Evolutionary conservation across 2,888 invertebrate species (phyloP), one percentile per base, ranked within the genome.

Genomic region (Erebia palarica): DNA sequence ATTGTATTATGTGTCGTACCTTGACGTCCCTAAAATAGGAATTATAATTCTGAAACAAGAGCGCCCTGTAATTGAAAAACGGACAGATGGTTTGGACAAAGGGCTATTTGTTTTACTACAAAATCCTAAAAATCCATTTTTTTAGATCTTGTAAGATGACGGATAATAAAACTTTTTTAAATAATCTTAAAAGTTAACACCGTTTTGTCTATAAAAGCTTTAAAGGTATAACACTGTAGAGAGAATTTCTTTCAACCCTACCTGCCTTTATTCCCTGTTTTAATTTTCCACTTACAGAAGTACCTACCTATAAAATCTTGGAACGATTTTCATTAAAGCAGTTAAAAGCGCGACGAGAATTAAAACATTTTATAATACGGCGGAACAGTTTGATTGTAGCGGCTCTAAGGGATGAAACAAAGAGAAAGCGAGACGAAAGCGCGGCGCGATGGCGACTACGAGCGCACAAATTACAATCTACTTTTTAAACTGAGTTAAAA

Each of bases 241-340:
- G 11, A 21, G 42, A 60, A 16, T 60, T 11, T 60, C 42, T 44
- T 60, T 3, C 60, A 60, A 42, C 60, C 44, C 60, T 60, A 60
- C 60, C 42, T 60, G 58, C 27, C 21, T 58, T 58, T 21, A 58
- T 44, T n/a, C 14, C 49, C 21, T 13, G 14, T 64, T 64, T 21
- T 51, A 64, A 64, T 64, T 49, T 27, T n/a, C 51, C 63, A 51
- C 14, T 64, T 51, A 64, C 63, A 51, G n/a, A 64, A 49, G 63
- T 49, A 49, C 8, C 13, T 49, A 21, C 49, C 47, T 18, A 53
- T 27, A 58, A 57, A 66, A 57, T 66, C 47, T 57, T 55, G 55
- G 13, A 66, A 55, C 66, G 47, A 66, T 70, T 65, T 70, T 70
- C 65, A 65, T 70, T 70, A 66, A 70, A 65, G 53, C 65, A 65